A percentile compares a stretch with the other conserved stretches of the same genome.
Conservation (phyloP, 2,797 vertebrate genomes). For the Pterois miles region DNA sequence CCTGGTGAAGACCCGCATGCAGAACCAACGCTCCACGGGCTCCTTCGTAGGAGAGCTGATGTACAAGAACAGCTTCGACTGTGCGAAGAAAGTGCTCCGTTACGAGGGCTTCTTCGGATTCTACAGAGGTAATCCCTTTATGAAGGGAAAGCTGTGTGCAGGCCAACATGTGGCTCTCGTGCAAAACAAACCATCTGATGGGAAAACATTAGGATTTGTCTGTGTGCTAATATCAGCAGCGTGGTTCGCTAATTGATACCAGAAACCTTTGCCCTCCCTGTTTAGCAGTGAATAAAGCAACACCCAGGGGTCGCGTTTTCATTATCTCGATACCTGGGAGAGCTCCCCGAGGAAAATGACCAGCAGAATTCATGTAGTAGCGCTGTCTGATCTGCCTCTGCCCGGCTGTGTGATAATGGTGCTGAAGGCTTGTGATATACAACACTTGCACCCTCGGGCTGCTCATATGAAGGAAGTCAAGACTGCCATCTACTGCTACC, state of each 20-base stretch:
- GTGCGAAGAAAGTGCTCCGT: conserved; percentile 94
- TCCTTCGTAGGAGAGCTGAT: conserved; percentile 94
- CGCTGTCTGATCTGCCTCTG: conserved; percentile 60
- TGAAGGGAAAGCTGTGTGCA: background rate
- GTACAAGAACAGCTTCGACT: conserved; percentile 98
- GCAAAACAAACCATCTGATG: conserved; percentile 42
- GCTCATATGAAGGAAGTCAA: conserved; percentile 85
- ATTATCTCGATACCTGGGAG: conserved; percentile 70
- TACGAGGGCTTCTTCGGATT: conserved; percentile 95
- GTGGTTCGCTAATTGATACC: conserved; percentile 77
- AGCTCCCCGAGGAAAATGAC: conserved; percentile 65
- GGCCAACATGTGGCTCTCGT: conserved; percentile 28
- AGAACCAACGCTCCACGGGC: conserved; percentile 93
- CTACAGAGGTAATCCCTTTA: conserved; percentile 88
- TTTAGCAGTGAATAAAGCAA: conserved; percentile 62
- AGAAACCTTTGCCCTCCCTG: conserved; percentile 74
- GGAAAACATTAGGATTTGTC: conserved; percentile 53
- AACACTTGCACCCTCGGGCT: conserved; percentile 62
- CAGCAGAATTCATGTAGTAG: conserved; percentile 54
- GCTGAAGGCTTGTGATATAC: conserved; percentile 72
- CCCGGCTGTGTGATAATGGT: conserved; percentile 55
- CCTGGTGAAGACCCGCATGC: conserved; percentile 97
- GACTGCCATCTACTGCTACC: conserved; percentile 96
- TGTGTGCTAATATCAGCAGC: conserved; percentile 66
- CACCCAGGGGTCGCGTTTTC: conserved; percentile 71